A percentile compares a stretch with the other conserved stretches of the same genome.
Conservation (phyloP, 2,797 vertebrate species). For the Syndactyla subalaris region DNA sequence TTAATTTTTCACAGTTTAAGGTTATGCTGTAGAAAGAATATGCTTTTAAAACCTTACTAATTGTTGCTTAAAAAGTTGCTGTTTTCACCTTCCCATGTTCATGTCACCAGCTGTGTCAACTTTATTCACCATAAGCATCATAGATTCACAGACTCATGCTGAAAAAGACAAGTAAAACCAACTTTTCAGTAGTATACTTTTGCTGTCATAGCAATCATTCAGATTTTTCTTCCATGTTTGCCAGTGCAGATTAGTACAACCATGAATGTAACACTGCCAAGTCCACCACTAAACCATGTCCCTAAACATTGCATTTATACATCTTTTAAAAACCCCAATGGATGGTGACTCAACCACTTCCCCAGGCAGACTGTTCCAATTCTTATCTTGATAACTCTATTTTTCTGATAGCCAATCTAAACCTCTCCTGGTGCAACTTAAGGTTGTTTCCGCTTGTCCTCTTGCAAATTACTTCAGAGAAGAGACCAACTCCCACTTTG, state of each 20-base stretch:
- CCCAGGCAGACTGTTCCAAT: neutral
- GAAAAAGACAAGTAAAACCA: neutral
- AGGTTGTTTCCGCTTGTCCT: neutral
- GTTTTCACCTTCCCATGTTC: neutral
- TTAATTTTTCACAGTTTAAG: neutral
- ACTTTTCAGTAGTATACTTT: neutral
- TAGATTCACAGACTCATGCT: neutral
- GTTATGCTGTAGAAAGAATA: neutral
- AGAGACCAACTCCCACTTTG: rapidly evolving
- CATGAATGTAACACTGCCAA: neutral
- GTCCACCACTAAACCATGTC: neutral
- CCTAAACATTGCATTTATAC: too few species aligned
- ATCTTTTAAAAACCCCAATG: neutral
- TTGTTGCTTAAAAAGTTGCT: neutral
- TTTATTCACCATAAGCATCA: neutral
- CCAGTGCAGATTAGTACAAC: neutral
- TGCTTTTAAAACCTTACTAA: neutral
- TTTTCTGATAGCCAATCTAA: neutral
- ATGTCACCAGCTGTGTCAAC: neutral
- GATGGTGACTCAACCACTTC: neutral
- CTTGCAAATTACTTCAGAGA: neutral
- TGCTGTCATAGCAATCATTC: neutral
- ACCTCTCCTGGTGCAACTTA: neutral
- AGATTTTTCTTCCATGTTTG: neutral
- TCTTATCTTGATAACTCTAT: neutral